These are phyloP conservation scores for Cochlearius cochlearius DNA, from an alignment of 2,113 vertebrate species.

Conservation along the genomic window DNA sequence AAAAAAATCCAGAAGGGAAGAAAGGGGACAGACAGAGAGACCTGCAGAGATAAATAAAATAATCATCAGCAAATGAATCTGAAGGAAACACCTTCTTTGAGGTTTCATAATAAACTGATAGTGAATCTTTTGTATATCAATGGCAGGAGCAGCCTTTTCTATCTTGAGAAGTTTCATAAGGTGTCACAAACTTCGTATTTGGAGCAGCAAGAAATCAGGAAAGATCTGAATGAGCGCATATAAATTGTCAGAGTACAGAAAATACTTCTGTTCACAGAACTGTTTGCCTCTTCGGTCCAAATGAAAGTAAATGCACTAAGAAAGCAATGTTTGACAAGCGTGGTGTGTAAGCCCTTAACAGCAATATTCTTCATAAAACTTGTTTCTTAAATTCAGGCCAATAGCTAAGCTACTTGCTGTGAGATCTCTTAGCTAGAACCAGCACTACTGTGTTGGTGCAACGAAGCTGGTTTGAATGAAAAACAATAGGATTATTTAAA, in stretches of 20 bases:
- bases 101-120: background rate
- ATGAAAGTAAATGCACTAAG: background rate
- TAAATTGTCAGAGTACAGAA: background rate
- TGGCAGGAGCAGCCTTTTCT: background rate
- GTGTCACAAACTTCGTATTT: background rate
- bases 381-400: background rate
- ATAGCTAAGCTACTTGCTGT: background rate
- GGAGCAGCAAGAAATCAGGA: background rate
- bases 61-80: constrained; percentile 38
- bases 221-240: background rate
- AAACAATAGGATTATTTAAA: background rate
- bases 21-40: constrained; percentile 51
- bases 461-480: background rate
- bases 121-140: background rate
- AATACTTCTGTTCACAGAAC: background rate
- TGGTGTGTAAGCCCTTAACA: background rate
- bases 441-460: background rate
- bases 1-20: constrained; percentile 50
- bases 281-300: background rate
- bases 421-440: background rate
- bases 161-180: background rate
- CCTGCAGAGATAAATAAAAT: constrained; percentile 65
- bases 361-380: background rate
- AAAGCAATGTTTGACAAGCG: background rate
- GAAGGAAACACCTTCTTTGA: background rate